These are phyloP conservation scores for Carollia perspicillata DNA, from an alignment of 2,113 vertebrate genomes.

Conservation along the genomic window DNA sequence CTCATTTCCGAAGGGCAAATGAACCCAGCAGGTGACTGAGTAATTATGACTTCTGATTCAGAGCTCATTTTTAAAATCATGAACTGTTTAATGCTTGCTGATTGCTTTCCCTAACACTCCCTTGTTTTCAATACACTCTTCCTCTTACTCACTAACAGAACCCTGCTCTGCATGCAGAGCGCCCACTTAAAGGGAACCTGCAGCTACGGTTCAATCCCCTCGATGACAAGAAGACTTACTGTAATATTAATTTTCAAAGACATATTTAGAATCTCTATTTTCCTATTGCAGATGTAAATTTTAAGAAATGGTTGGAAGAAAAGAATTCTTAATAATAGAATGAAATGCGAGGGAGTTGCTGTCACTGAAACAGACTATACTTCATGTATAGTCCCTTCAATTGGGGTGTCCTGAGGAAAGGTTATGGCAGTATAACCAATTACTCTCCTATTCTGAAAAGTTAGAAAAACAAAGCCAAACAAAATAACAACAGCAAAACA, in stretches of 20 bases:
- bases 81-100: constrained; percentile 41
- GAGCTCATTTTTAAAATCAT: constrained; percentile 60
- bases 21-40: constrained; percentile 65
- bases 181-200: constrained; percentile 27
- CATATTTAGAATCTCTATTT: constrained; percentile 40
- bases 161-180: constrained; percentile 22
- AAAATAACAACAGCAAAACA: not conserved
- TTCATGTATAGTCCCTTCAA: constrained; percentile 4
- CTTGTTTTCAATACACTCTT: constrained; percentile 26
- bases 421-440: not conserved
- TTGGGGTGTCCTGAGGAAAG: not conserved
- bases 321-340: constrained; percentile 36
- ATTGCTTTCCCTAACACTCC: constrained; percentile 35
- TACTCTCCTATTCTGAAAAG: constrained; percentile 1
- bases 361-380: not conserved
- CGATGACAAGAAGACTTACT: not conserved
- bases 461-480: constrained; percentile 26
- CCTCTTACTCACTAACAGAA: not conserved
- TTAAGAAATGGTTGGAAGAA: constrained; percentile 9
- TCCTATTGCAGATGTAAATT: constrained; percentile 48
- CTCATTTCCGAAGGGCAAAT: constrained; percentile 68
- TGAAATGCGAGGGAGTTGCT: constrained; percentile 38
- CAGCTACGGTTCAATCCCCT: not conserved
- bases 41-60: constrained; percentile 64
- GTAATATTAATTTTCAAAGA: constrained; percentile 64